Base-by-base conservation (phyloP, 37 sponge, comb jelly and placozoan genomes). In the Halichondria panicea region DNA sequence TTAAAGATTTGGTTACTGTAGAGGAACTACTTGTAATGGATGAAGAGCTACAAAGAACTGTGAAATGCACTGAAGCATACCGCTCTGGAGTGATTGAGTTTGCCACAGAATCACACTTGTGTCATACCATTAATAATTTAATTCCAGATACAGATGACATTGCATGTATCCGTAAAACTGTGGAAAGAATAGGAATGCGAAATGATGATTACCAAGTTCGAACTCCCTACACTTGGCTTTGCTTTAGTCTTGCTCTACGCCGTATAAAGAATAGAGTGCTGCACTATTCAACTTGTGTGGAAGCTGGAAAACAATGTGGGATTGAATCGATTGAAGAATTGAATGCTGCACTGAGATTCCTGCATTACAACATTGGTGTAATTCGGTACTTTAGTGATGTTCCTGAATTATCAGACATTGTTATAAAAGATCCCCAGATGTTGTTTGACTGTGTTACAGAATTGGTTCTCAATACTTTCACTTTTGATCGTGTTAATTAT, bases 371-470 rank as follows among this genome's bases (percentile, higher is more conserved):
- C 21, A 37, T 30, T 38, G 68, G 68, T 40, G 42, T 67, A 24
- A 21, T 67, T 43, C 68, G 68, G 13, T n/a, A 67, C 30, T 67
- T 43, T 44, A 42, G 21, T 21, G 44, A 37, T 37, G 21, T 67
- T 18, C 42, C 39, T 38, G 30, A 67, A 7, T 44, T 67, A 8
- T 22, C 21, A 22, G 27, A 67, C 15, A 43, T 67, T 40, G 68
- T 67, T n/a, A 43, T 67, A 42, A 37, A 38, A 67, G 68, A 67
- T 37, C 68, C 68, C 3, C 68, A 67, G 68, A 4, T 30, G 3
- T 12, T 67, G n/a, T 67, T 67, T 37, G 68, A 67, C 68, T 3
- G 4, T 22, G 42, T 40, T 5, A 67, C 68, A 7, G 68, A 67
- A n/a, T 22, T 67, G 4, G 44, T 67, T 32, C 44, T 67, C 28